Base-by-base conservation (phyloP, 2,797 vertebrate species). In the Myioborus melanocephalus region DNA sequence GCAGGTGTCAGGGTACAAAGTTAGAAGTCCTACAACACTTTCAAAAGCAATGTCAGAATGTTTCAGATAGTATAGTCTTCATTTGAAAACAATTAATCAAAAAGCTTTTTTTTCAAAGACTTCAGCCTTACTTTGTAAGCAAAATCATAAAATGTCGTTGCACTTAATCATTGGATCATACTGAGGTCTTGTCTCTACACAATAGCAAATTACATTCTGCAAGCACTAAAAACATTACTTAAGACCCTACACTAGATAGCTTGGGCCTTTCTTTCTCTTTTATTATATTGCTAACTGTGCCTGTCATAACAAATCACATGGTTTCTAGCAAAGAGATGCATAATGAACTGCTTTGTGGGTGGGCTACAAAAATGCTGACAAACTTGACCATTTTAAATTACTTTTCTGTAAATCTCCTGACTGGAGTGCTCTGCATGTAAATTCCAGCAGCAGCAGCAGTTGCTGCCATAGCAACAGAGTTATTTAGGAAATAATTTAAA, bases 401-500 rank as follows among this genome's bases (percentile, higher is more conserved):
- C 77, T 97, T 97, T 89, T 92, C 81, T 92, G 89, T 90, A 97
- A 94, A 95, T 92, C 78, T 94, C 90, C 92, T 94, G 92, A 73
- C 92, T 95, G 30, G 68, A 96, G 91, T 93, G 88, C 56, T 96
- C 86, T 95, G 95, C 96, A 95, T 96, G 91, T 96, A 96, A 98
- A 98, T 97, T 93, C 92, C 92, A 97, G 94, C 92, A 97, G 95
- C 96, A 93, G 77, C 85, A 92, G 90, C 83, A 83, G 87, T 20
- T 65, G 97, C 91, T 98, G 89, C 97, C 94, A 98, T 98, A 96
- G 97, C 93, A 98, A 98, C 97, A 60, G n/a, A 93, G 93, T 96
- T 96, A 97, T 97, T 98, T 97, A 94, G 61, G 96, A 98, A 98
- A 97, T 96, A 94, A 97, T 95, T 95, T 95, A 89, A 96, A 97